Evolutionary conservation across 2,888 invertebrate genomes (phyloP), one percentile per base, ranked within the genome.

Genomic region (Arenicola marina): DNA sequence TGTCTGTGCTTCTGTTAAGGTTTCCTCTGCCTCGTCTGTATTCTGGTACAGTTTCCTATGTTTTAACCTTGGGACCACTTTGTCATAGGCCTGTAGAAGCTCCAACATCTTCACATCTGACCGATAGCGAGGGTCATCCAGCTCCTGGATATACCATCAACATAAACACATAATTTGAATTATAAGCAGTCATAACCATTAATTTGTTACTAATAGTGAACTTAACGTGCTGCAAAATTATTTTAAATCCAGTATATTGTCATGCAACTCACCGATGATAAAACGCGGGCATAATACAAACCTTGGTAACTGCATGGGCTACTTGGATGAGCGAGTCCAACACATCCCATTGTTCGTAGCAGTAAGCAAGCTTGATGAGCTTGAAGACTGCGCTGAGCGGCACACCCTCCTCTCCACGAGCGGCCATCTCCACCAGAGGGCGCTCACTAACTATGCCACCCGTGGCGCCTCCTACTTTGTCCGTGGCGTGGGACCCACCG

Each of bases 321-420:
- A 54, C 61, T 11, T 62, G 56, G 11, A 69, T 61, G 26, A 62
- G 56, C 4, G 32, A 33, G 61, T 81, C 80, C 71, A 81, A 81
- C 38, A 77, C 69, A 11, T 82, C 81, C 78, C 78, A 82, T 59
- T 81, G 79, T 63, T 83, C 82, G 70, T 75, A 82, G 69, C 76
- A 76, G 72, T 78, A 83, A 4, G 83, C 79, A 59, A 76, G 72
- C 68, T 81, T 83, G 44, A 81, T 72, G 29, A 83, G 67, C 62
- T 76, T 76, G 21, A 82, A 76, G 28, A 79, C 80, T 29, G 75
- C 76, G 32, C 73, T 73, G 34, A 83, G 65, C 4, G 82, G 78
- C 1, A 80, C 76, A 2, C 79, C 78, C 62, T 83, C 79, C 63
- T 77, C 78, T 51, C 79, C 83, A 79, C 66, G 1, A 58, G 4